phyloP scores from a whole-genome alignment of 2,888 invertebrate genomes.

The Saturnia japonica region DNA sequence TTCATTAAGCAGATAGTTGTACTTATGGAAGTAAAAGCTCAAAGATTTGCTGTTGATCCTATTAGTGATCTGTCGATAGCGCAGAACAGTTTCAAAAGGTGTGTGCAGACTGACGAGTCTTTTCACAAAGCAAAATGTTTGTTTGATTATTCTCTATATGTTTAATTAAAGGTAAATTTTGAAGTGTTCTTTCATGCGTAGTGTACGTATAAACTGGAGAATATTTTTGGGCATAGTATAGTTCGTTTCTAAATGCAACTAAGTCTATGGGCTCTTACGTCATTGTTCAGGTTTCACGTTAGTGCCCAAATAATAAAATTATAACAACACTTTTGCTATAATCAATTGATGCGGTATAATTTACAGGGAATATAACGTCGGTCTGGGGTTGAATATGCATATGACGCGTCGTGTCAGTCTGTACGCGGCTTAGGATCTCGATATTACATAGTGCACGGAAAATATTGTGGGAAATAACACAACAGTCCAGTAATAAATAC shows the following conservation, averaged over 20 bases:
- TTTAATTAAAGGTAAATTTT: not conserved
- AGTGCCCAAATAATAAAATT: not conserved
- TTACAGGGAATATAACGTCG: not conserved
- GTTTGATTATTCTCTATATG: not conserved
- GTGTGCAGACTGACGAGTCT: slow-evolving; percentile 39
- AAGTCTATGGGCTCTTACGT: not conserved
- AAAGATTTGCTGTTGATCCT: not conserved
- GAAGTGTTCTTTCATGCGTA: not conserved
- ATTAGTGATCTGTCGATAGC: not conserved
- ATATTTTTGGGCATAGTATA: not conserved
- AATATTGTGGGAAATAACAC: slow-evolving; percentile 60
- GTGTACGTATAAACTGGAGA: too few species aligned
- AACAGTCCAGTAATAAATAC: slow-evolving; percentile 74
- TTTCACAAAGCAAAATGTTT: slow-evolving; percentile 24
- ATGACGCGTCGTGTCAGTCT: slow-evolving; percentile 36
- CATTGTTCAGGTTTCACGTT: not conserved
- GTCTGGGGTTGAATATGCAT: slow-evolving; percentile 1
- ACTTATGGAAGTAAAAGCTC: slow-evolving; percentile 4
- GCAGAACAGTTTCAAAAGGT: slow-evolving; percentile 22
- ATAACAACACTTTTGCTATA: not conserved
- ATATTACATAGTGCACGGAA: slow-evolving; percentile 58
- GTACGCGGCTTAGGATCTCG: slow-evolving; percentile 47
- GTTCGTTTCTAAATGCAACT: not conserved
- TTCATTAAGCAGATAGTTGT: not conserved
- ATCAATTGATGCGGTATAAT: not conserved